phyloP scores from a whole-genome alignment of 2,797 vertebrate species.

The Xyrichtys novacula region DNA sequence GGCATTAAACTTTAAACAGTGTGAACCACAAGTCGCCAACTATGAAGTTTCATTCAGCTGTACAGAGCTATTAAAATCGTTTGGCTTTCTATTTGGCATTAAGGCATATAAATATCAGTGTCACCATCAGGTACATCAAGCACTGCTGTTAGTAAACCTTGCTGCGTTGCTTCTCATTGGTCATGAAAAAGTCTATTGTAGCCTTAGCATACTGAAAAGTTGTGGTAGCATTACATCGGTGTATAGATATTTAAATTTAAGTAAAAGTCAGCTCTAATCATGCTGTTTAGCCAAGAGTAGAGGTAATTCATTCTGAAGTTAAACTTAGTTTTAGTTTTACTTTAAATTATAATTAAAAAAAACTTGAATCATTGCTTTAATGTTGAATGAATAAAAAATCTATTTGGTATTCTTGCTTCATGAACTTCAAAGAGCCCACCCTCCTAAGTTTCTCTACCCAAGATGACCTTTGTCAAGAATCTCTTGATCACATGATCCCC shows the following conservation, averaged over 20 bases:
- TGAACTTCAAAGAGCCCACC: constrained; percentile 31
- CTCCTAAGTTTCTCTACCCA: constrained; percentile 33
- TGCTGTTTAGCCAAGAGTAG: too few relatives aligned
- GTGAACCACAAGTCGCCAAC: too few relatives aligned
- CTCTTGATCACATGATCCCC: constrained; percentile 65
- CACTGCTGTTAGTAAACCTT: background rate
- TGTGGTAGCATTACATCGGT: too few relatives aligned
- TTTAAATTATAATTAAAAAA: too few relatives aligned
- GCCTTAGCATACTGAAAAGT: background rate
- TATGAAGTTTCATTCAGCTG: background rate
- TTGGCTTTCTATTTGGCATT: too few relatives aligned
- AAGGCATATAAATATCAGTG: too few relatives aligned
- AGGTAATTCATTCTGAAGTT: too few relatives aligned
- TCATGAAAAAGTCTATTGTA: background rate
- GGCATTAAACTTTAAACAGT: too few relatives aligned
- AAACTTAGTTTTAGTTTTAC: too few relatives aligned
- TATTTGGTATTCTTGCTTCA: constrained; percentile 26
- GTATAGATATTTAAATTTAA: background rate
- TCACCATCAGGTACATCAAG: background rate
- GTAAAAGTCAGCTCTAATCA: background rate
- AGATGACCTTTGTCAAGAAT: constrained; percentile 66
- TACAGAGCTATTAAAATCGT: background rate
- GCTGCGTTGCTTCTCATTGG: background rate
- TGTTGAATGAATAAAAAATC: constrained; percentile 18
- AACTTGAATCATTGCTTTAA: too few relatives aligned